Conservation (phyloP, 2,797 vertebrate species). For the Argyrosomus regius region DNA sequence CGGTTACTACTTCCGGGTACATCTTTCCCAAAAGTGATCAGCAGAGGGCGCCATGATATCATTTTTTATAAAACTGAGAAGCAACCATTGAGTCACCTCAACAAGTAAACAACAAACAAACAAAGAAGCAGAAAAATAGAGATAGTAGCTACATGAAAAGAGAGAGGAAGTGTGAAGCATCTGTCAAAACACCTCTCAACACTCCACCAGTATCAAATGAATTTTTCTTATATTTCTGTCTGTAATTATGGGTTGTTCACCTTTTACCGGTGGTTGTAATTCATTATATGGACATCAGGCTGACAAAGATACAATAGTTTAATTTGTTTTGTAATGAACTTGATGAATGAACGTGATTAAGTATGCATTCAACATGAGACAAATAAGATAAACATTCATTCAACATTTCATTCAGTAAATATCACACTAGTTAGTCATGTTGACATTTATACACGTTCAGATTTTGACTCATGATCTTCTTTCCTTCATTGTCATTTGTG, state of each 20-base stretch:
- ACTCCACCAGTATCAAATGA: not conserved
- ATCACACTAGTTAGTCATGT: not conserved
- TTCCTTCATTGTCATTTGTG: constrained; percentile 29
- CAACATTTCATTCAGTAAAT: not conserved
- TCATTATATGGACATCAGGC: not conserved
- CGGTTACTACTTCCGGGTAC: constrained; percentile 32
- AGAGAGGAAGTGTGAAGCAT: not conserved
- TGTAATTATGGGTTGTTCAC: not conserved
- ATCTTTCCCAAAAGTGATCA: not conserved
- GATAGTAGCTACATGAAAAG: not conserved
- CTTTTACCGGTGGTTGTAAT: not conserved
- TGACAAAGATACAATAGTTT: not conserved
- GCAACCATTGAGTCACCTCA: not conserved
- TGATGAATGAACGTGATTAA: not conserved
- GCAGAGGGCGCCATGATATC: constrained; percentile 54
- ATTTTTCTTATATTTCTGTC: not conserved
- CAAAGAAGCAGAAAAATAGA: not conserved
- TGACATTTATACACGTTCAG: not conserved
- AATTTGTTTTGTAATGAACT: not conserved
- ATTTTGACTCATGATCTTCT: constrained; percentile 5
- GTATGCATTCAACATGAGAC: not conserved
- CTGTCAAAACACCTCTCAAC: not conserved
- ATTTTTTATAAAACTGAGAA: not conserved
- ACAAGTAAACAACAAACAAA: not conserved
- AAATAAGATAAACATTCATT: not conserved